Evolutionary conservation across 2,888 invertebrate species (phyloP), one percentile per base, ranked within the genome.

Genomic region (Torymus tubicola): DNA sequence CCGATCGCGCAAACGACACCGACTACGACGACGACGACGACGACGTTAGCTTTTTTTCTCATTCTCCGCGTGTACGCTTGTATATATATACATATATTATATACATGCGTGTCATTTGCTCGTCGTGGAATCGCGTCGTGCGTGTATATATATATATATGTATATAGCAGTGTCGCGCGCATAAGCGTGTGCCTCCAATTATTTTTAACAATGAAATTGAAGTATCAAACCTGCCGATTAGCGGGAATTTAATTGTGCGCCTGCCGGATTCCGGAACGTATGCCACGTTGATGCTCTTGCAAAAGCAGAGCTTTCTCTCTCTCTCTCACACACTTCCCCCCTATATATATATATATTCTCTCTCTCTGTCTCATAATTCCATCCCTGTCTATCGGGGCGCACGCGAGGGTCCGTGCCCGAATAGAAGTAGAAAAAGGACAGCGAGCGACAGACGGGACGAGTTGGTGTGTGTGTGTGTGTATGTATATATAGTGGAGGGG

Each of bases 221-320:
- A 85, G 84, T 84, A 84, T 85, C 87, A 81, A 85, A 78, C 84
- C 82, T 78, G 84, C 64, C 88, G 88, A 89, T 89, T 88, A 89
- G 88, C 85, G 85, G 84, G 87, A 87, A 88, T 88, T 87, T 87
- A 86, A 88, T 88, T 86, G 87, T 86, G 82, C 85, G 85, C 84
- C 79, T 82, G 14, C 53, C 13, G 16, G 55, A 57, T 55, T 21
- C 78, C 65, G 63, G 42, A 50, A 21, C 31, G 57, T 53, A 85
- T 42, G 42, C 42, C 42, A 42, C 42, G 42, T 83, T 84, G 80
- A 74, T 60, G 42, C 55, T 50, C 52, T 21, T 31, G 61, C 58
- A 16, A 52, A 21, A 24, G 58, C 50, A 14, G 11, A 10, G 61
- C 24, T 31, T 8, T 8, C 12, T 42, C 63, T 63, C 63, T 24